phyloP scores from a whole-genome alignment of 2,797 vertebrate genomes.

The Thamnophis elegans region DNA sequence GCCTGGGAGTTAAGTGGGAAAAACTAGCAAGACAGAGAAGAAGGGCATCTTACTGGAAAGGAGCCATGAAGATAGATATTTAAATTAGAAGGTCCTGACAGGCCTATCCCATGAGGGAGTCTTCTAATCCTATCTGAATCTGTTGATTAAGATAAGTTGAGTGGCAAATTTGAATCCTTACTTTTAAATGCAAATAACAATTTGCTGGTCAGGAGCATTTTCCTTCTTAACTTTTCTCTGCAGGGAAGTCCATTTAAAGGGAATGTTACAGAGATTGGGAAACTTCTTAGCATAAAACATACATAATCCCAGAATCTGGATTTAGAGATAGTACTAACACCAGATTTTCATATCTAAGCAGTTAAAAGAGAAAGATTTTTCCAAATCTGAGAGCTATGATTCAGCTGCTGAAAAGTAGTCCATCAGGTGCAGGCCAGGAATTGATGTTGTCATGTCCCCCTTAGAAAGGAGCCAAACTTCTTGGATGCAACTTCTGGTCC shows the following conservation, averaged over 20 bases:
- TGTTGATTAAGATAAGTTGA: conserved; percentile 63
- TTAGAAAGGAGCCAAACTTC: background rate
- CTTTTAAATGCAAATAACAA: conserved; percentile 41
- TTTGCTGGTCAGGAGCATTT: conserved; percentile 37
- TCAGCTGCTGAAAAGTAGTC: background rate
- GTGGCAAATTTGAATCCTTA: conserved; percentile 56
- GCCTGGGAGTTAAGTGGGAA: conserved; percentile 65
- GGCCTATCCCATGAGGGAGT: conserved; percentile 62
- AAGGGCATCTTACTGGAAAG: conserved; percentile 68
- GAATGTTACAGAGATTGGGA: background rate
- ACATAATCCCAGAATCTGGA: background rate
- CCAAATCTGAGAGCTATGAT: background rate
- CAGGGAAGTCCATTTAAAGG: conserved; percentile 6
- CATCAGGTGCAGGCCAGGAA: background rate
- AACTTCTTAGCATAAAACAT: background rate
- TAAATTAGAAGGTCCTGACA: conserved; percentile 69
- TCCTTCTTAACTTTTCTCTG: conserved; percentile 28
- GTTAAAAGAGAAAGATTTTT: background rate
- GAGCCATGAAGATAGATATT: conserved; percentile 68
- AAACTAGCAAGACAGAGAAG: conserved; percentile 55
- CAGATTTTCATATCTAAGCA: background rate
- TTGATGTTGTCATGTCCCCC: background rate
- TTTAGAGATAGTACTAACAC: background rate
- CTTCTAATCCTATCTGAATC: conserved; percentile 54
- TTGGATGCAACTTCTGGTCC: background rate